Evolutionary conservation across 2,113 vertebrate species (phyloP).

Genomic region (Stictonetta naevosa): DNA sequence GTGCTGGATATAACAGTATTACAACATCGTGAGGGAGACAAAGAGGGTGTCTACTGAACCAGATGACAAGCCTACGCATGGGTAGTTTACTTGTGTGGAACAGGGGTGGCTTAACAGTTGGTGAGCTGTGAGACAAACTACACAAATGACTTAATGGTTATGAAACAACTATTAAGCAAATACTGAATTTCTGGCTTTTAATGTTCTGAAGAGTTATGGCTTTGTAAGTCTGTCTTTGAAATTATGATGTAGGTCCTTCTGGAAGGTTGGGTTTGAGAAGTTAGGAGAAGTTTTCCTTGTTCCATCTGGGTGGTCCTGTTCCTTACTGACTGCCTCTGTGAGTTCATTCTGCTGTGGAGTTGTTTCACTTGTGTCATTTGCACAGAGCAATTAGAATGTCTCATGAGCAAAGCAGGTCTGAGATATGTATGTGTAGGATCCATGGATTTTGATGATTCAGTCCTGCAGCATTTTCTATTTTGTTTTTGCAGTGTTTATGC

Average conservation of each 20-base stretch:
- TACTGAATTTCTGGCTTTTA: background rate
- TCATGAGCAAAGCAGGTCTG: background rate
- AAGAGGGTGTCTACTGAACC: background rate
- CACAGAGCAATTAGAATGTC: background rate
- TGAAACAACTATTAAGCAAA: background rate
- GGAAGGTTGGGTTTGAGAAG: background rate
- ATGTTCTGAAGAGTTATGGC: background rate
- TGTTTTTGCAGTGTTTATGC: background rate
- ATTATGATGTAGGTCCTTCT: background rate
- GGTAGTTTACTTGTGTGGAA: background rate
- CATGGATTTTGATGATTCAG: background rate
- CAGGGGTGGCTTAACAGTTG: background rate
- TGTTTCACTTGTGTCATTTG: background rate
- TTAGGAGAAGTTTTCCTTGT: background rate
- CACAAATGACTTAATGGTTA: background rate
- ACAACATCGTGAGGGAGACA: background rate
- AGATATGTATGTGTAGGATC: background rate
- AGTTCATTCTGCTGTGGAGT: background rate
- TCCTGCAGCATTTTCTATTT: background rate
- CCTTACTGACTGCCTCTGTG: background rate
- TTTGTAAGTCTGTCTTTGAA: background rate
- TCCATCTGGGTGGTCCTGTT: background rate
- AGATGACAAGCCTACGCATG: background rate
- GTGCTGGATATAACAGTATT: background rate
- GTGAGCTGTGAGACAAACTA: background rate